Base-by-base conservation (phyloP, 2,888 invertebrate genomes). In the Crossocerus cetratus region DNA sequence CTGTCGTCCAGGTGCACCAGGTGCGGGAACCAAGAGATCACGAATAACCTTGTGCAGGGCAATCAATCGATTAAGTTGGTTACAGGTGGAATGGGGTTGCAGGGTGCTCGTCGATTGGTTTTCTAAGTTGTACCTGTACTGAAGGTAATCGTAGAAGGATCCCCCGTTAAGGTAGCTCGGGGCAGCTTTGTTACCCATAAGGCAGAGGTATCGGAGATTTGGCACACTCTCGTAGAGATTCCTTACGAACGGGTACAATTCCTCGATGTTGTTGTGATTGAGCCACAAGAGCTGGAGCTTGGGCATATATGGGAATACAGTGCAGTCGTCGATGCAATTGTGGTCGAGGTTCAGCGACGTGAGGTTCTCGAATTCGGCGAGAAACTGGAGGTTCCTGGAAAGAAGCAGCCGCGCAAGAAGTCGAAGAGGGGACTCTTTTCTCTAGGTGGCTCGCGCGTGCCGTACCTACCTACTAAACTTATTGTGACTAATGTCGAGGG, bases 111-210 rank as follows among this genome's bases (percentile, higher is more conserved):
- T n/a, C n/a, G n/a, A n/a, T n/a, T n/a, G n/a, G n/a, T n/a, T n/a
- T n/a, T n/a, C n/a, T n/a, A n/a, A 32, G 32, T 32, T 32, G 5
- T 32, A 95, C 95, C 96, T 94, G 89, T 96, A 96, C 82, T 95
- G 95, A 14, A 94, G 89, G 85, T 95, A 95, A 86, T 96, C 95
- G 81, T 94, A 94, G 83, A 94, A 94, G 16, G 93, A 94, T 53
- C 94, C 94, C n/a, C 95, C 94, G 80, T 94, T 95, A 67, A 95
- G 92, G 84, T 94, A 94, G 78, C 94, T 95, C 0, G 96, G 96
- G 0, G 95, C 95, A 0, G 95, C 96, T 0, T 94, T 93, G 90
- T 97, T 97, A 20, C 96, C 96, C 96, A 97, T 96, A 69, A 96
- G 91, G 16, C 96, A 96, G 0, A 97, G 90, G 87, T 94, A 94